phyloP scores from a whole-genome alignment of 2,888 invertebrate species.

The Troides aeacus region DNA sequence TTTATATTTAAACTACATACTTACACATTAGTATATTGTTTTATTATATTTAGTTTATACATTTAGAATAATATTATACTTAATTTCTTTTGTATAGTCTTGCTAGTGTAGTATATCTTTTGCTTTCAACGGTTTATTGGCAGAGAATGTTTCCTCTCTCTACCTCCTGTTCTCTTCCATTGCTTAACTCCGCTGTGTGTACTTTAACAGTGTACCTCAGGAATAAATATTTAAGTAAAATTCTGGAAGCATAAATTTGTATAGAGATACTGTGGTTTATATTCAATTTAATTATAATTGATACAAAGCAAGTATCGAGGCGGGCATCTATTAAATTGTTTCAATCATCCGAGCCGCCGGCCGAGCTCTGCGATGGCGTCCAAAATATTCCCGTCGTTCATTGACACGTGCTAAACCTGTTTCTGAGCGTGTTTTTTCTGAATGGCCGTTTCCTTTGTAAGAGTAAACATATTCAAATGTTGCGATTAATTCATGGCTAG shows the following conservation, averaged over 20 bases:
- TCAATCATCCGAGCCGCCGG: conserved; percentile 70
- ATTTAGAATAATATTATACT: too few relatives aligned
- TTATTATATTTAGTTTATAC: too few relatives aligned
- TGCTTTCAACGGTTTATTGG: too few relatives aligned
- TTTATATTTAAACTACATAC: too few relatives aligned
- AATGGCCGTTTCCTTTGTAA: conserved; percentile 78
- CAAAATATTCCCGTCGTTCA: conserved; percentile 77
- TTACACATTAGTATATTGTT: too few relatives aligned
- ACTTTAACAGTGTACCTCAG: too few relatives aligned
- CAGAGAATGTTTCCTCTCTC: too few relatives aligned
- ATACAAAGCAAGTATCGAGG: conserved; percentile 60
- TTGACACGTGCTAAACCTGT: conserved; percentile 80
- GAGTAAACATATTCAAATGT: conserved; percentile 80
- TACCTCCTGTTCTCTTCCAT: too few relatives aligned
- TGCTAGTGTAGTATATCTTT: too few relatives aligned
- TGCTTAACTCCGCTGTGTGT: too few relatives aligned
- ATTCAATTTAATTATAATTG: conserved; percentile 55
- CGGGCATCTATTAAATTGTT: conserved; percentile 65
- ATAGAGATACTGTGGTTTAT: conserved; percentile 41
- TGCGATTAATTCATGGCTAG: conserved; percentile 80
- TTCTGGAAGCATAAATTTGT: conserved; percentile 25
- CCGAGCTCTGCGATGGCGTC: conserved; percentile 59
- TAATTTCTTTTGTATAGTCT: too few relatives aligned
- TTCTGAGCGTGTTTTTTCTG: conserved; percentile 72
- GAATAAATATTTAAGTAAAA: too few relatives aligned